A percentile compares a stretch with the other conserved stretches of the same genome.
Conservation (phyloP, 2,888 invertebrate genomes). For the Andrena praecox region DNA sequence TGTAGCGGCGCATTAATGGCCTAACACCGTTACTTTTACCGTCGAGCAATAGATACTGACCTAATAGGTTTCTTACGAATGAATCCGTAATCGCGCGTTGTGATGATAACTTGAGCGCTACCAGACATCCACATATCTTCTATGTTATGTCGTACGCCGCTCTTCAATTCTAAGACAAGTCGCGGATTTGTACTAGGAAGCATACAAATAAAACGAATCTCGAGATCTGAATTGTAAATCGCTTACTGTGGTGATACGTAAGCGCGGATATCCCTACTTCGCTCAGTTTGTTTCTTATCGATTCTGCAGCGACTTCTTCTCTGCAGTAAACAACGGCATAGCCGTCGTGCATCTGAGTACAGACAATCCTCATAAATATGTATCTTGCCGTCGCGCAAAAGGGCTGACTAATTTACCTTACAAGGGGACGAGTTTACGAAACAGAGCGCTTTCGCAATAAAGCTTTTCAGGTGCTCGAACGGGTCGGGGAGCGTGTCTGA, state of each 20-base stretch:
- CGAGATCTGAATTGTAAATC: neutral
- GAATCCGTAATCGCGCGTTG: conserved; percentile 43
- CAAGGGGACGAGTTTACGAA: neutral
- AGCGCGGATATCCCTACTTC: conserved; percentile 19
- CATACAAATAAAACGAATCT: neutral
- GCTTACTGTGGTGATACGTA: conserved; percentile 38
- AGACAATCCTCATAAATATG: conserved; percentile 13
- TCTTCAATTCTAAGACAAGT: conserved; percentile 21
- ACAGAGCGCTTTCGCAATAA: conserved; percentile 14
- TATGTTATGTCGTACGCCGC: neutral
- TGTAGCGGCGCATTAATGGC: neutral
- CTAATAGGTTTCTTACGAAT: conserved; percentile 30
- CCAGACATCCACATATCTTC: conserved; percentile 38
- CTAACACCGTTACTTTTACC: neutral
- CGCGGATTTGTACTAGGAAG: neutral
- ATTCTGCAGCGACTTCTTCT: neutral
- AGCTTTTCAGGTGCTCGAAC: conserved; percentile 30
- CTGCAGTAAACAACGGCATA: conserved; percentile 41
- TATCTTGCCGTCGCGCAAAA: neutral
- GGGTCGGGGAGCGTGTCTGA: conserved; percentile 32
- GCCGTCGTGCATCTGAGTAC: conserved; percentile 1
- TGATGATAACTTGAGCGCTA: conserved; percentile 17
- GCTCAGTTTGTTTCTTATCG: conserved; percentile 8
- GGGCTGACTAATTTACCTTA: conserved; percentile 30
- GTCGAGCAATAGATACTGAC: neutral